phyloP scores from a whole-genome alignment of 2,113 vertebrate species.

The Pelvicachromis taeniatus region DNA sequence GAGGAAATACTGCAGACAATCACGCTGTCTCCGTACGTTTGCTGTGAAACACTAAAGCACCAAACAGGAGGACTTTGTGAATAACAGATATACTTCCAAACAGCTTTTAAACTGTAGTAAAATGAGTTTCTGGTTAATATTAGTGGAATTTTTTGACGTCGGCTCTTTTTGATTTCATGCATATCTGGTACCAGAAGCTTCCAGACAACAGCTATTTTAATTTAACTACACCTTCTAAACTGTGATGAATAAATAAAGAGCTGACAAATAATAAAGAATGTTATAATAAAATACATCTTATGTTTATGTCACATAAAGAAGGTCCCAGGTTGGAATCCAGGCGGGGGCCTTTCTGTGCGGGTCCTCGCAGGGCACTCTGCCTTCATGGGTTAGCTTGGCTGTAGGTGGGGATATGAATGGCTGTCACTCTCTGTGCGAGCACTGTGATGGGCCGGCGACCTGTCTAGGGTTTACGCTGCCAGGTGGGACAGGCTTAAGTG shows the following conservation, averaged over 20 bases:
- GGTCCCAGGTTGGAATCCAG: neutral
- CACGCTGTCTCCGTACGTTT: neutral
- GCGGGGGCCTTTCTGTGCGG: neutral
- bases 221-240: neutral
- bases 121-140: neutral
- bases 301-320: neutral
- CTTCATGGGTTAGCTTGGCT: neutral
- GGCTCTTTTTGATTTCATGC: rapidly evolving
- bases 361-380: too few species aligned
- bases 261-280: neutral
- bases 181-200: neutral
- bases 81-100: neutral
- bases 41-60: neutral
- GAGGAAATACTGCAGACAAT: neutral
- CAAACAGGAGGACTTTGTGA: neutral
- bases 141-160: neutral
- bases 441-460: neutral
- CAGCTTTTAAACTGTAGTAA: neutral
- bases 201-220: neutral
- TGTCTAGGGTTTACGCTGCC: neutral
- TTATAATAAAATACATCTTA: neutral
- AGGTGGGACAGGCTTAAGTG: neutral
- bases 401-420: neutral
- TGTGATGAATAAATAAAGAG: neutral
- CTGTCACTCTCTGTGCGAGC: neutral